Base-by-base conservation (phyloP, 2,113 vertebrate genomes). In the Coptodon bakossiorum region DNA sequence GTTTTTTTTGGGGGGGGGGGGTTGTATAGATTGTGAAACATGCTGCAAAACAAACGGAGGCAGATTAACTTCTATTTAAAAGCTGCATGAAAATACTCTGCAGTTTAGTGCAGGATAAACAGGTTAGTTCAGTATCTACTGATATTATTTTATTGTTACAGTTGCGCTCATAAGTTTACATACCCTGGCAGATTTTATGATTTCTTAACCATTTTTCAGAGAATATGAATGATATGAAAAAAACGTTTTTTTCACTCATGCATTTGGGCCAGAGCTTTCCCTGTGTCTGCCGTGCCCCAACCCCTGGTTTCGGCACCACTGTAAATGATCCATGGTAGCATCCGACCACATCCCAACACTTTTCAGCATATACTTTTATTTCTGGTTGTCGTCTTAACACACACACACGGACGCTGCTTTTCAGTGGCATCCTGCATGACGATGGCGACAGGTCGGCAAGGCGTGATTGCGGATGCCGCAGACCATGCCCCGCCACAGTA, bases 261-360 rank as follows among this genome's bases (percentile, higher is more conserved):
- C 56, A 59, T 57, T 57, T 57, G 54, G 13, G 4, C 56, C 56
- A 57, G 24, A 16, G 56, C 2, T 4, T 57, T 57, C 24, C 7
- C 45, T 7, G 50, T 0, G 50, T 53, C 50, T 53, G 52, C 52
- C 0, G 1, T 5, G 56, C 1, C 56, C 24, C 56, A 59, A 59
- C 29, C 24, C 24, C 7, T 1, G 24, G 56, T 59, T 59, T 59
- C 56, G 4, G 13, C 56, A 59, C 24, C 56, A 59, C 56, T 29
- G 56, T 59, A 29, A 59, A 59, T 1, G 1, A 61, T 61, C 57
- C 57, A 17, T 61, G 57, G 17, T 31, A 17, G 27, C 56, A 17
- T 31, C 34, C 57, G 8, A 31, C 57, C 57, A 17, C 57, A 31
- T 61, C 14, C 27, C 57, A 61, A 31, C 27, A 9, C 57, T 61